A percentile compares a stretch with the other conserved stretches of the same genome.
Evolutionary conservation across 2,797 vertebrate species (phyloP).

Genomic region (Furcifer pardalis): DNA sequence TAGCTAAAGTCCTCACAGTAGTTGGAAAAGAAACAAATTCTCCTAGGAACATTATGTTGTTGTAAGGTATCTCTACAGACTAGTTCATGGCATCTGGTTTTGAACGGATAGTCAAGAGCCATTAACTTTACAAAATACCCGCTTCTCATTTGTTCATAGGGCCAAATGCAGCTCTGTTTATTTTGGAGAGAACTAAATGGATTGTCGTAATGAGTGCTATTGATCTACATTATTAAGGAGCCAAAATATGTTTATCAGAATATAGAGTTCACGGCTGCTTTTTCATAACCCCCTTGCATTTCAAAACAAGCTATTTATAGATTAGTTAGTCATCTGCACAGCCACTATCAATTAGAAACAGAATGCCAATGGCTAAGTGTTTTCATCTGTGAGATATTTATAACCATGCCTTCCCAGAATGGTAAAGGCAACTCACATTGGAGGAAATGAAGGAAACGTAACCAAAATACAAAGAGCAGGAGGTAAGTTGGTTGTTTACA

Average conservation of each 20-base stretch:
- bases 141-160: too few relatives aligned
- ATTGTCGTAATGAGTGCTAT: neutral
- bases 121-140: too few relatives aligned
- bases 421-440: neutral
- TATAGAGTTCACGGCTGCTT: neutral
- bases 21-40: too few relatives aligned
- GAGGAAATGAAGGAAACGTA: neutral
- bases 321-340: neutral
- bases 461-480: neutral
- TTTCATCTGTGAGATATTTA: neutral
- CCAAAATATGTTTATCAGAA: neutral
- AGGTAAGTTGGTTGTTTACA: neutral
- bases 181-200: too few relatives aligned
- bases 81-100: too few relatives aligned
- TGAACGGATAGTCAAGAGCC: too few relatives aligned
- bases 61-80: too few relatives aligned
- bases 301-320: constrained; percentile 1
- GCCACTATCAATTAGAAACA: neutral
- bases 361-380: neutral
- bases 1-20: too few relatives aligned
- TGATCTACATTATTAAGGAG: neutral
- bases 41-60: too few relatives aligned
- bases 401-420: neutral
- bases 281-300: neutral
- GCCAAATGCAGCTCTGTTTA: too few relatives aligned